Evolutionary conservation across 2,113 vertebrate species (phyloP), one percentile per base, ranked within the genome.

Genomic region (Maccullochella peelii): DNA sequence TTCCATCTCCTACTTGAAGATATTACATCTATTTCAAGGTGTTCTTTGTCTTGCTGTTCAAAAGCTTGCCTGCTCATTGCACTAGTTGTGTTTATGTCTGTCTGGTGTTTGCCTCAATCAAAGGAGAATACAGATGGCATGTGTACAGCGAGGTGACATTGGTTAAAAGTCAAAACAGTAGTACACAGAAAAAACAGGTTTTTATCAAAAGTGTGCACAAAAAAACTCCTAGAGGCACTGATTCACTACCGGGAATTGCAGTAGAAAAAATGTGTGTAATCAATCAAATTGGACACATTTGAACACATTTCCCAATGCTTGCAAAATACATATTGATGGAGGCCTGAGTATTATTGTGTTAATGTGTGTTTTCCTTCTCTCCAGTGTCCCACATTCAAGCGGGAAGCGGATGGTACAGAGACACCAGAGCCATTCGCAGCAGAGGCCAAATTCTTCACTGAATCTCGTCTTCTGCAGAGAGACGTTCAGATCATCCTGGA

Each of bases 401-500:
- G 98, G 50, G 98, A 99, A 92, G 93, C 96, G 0, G 98, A 99
- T 0, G 95, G 97, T 16, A 86, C 94, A 0, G 98, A 99, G 87
- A 95, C 95, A 0, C 97, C 97, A 0, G 98, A 99, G 90, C 83
- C 98, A 0, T 99, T 99, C 8, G 98, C 98, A 0, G 98, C 98
- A 0, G 98, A 99, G 89, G 98, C 98, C 79, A 99, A 98, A 88
- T 99, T 99, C 92, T 99, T 99, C 94, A 99, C 98, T 0, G 98
- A 99, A 88, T 99, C 98, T 0, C 95, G 98, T 44, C 95, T 99
- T 63, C 96, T 99, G 52, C 98, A 99, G 93, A 95, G 98, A 86
- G 98, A 99, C 0, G 98, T 99, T 80, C 98, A 99, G 95, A 99
- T 99, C 12, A 95, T 99, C 79, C 91, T 99, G 95, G 98, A 99